A percentile compares a stretch with the other conserved stretches of the same genome.
Evolutionary conservation across 2,888 invertebrate species (phyloP).

Genomic region (Eilema depressum): DNA sequence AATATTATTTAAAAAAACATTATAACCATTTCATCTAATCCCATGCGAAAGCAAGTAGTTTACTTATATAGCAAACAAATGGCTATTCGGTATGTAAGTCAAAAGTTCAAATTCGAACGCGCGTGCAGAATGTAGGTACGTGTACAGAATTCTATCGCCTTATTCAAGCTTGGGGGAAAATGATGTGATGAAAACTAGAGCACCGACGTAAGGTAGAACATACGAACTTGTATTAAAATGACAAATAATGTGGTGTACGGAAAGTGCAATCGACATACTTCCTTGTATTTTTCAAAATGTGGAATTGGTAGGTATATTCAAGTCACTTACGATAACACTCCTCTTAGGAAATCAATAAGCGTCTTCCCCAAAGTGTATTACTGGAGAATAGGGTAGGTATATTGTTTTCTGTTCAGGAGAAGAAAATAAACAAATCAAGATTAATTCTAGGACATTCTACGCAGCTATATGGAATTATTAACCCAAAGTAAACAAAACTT

Average conservation of each 20-base stretch:
- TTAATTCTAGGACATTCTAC: too few relatives aligned
- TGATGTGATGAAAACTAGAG: conserved; percentile 14
- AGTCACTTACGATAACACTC: background rate
- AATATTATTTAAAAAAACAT: too few relatives aligned
- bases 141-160: conserved; percentile 16
- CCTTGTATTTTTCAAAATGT: background rate
- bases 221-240: background rate
- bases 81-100: conserved; percentile 15
- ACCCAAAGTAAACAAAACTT: too few relatives aligned
- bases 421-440: too few relatives aligned
- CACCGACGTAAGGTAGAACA: background rate
- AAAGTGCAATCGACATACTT: background rate
- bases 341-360: background rate
- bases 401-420: too few relatives aligned
- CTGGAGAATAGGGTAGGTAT: background rate
- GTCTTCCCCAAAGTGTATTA: background rate
- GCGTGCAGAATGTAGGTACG: conserved; percentile 18
- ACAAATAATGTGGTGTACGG: background rate
- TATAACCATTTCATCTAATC: too few relatives aligned
- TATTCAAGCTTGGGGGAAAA: conserved; percentile 17
- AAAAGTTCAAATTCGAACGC: conserved; percentile 11
- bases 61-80: conserved; percentile 10
- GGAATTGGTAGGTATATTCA: background rate
- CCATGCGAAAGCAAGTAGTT: background rate
- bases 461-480: too few relatives aligned